Base-by-base conservation (phyloP, 2,888 invertebrate genomes). In the Drosophila falleni region DNA sequence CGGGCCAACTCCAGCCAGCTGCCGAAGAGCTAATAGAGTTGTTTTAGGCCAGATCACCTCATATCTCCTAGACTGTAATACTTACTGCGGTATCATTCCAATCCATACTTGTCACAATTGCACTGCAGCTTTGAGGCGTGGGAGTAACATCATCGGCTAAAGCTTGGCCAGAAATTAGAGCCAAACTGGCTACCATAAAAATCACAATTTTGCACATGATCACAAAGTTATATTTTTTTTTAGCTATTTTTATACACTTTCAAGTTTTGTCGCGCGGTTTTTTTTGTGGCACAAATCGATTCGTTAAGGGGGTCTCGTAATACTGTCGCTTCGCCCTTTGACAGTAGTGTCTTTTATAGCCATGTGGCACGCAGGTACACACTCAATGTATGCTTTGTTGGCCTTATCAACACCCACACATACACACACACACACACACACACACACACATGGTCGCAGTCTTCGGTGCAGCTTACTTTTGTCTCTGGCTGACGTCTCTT, bases 131-230 rank as follows among this genome's bases (percentile, higher is more conserved):
- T 35, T 41, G 49, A 0, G 51, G 67, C 5, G 0, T 6, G 2
- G 11, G 19, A 11, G 16, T 9, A 2, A 31, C 0, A 15, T 55
- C 33, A 23, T 75, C 66, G 51, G 70, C 74, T 13, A 50, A 1
- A 1, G 46, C 37, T 39, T 71, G 59, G 31, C 56, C 76, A n/a
- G 35, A 35, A 11, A 74, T 3, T 10, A 68, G 41, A 16, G 72
- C 69, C 64, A 85, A 59, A 6, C 53, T 23, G 65, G 72, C 72
- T 3, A 59, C 44, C 11, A 73, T 51, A 19, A 73, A 46, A 64
- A 85, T 79, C 66, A 79, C 76, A 78, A 61, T 68, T 51, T 87
- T 85, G 60, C 64, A 85, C 84, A 85, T 80, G 69, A 69, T 42
- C 26, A 31, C 31, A 10, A 10, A 10, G 9, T 10, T 29, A 56